Percentiles rank a stretch among this genome's conserved stretches.
phyloP scores from a whole-genome alignment of 2,888 invertebrate species.

The Sesamia inferens region DNA sequence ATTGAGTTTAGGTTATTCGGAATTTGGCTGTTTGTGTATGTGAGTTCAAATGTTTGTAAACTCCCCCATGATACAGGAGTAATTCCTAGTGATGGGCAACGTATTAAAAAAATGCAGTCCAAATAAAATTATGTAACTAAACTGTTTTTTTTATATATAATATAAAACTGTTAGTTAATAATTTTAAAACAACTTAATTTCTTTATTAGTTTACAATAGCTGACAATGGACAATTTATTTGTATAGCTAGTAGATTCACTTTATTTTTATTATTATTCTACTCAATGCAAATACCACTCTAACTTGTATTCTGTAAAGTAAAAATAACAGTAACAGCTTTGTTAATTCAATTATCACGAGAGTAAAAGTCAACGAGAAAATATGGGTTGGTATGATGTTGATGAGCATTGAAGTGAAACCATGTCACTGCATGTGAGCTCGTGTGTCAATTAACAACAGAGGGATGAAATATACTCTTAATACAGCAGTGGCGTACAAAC shows the following conservation, averaged over 20 bases:
- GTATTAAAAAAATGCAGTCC: too few species aligned
- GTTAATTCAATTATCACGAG: background rate
- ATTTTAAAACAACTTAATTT: too few species aligned
- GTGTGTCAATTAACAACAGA: slow-evolving; percentile 26
- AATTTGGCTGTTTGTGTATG: too few species aligned
- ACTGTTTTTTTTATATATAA: too few species aligned
- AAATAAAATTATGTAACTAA: too few species aligned
- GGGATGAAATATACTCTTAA: background rate
- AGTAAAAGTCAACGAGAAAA: slow-evolving; percentile 22
- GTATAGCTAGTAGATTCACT: background rate
- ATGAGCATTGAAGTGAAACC: slow-evolving; percentile 20
- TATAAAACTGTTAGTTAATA: too few species aligned
- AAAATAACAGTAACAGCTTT: background rate
- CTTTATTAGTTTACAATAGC: too few species aligned
- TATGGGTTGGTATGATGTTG: slow-evolving; percentile 12
- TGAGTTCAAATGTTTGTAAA: too few species aligned
- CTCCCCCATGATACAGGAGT: too few species aligned
- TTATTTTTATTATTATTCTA: background rate
- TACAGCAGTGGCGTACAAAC: background rate
- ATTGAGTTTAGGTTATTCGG: too few species aligned
- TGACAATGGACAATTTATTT: background rate
- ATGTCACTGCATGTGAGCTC: slow-evolving; percentile 33
- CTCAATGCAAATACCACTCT: background rate
- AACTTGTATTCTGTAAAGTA: background rate
- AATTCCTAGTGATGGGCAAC: too few species aligned